Base-by-base conservation (phyloP, 1,140 invertebrate species). In the Bicyclus anynana region DNA sequence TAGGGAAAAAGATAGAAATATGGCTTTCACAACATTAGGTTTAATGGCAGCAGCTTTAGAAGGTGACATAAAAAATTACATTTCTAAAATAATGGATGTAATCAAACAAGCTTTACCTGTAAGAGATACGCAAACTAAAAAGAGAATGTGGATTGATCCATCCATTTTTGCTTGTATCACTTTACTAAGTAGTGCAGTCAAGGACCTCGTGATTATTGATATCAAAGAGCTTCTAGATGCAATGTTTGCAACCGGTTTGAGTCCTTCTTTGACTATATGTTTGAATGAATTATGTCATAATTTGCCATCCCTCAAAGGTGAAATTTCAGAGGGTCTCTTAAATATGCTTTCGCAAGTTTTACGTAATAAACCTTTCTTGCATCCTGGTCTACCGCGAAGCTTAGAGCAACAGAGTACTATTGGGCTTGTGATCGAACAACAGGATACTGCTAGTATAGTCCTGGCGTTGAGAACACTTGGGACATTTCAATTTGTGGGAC, bases 111-210 rank as follows among this genome's bases (percentile, higher is more conserved):
- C 94, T 2, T 83, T 99, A 14, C 97, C 97, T 0, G 90, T 94
- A 0, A 95, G 94, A 74, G 95, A 96, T 64, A 91, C 91, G 0
- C 90, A 92, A 0, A 92, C 89, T 23, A 95, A 95, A 70, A 94
- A 94, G 64, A 92, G 95, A 52, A 84, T 91, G 9, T 88, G 87
- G 42, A 91, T 97, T 13, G 98, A 99, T 71, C 95, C 97, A 0
- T 93, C 96, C 0, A 94, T 99, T 20, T 99, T 99, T 86, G 94
- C 96, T 10, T 99, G 97, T 76, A 94, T 99, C n/a, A 97, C 97
- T 26, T 91, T 99, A 55, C 78, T 99, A 1, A 96, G 95, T 0
- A 93, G 96, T 80, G 96, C 97, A 7, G 93, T 97, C 0, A 94
- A 94, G 60, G 91, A 93, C 29, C 89, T 91, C 9, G 95, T 96